phyloP scores from a whole-genome alignment of 2,113 vertebrate species.

The Alexandromys fortis region DNA sequence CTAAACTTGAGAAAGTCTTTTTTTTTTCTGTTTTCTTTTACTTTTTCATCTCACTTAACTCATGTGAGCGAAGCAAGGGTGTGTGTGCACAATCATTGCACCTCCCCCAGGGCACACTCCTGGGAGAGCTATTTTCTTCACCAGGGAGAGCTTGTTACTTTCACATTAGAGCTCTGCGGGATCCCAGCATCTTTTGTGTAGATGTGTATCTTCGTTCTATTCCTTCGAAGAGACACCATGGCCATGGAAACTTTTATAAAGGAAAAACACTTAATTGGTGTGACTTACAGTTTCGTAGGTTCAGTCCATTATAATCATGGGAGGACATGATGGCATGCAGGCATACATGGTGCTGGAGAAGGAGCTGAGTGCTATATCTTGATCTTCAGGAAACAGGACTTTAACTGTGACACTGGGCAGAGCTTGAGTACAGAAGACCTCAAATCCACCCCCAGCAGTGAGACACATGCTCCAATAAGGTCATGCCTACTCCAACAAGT shows the following conservation, averaged over 20 bases:
- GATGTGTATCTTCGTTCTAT: background rate
- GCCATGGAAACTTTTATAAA: background rate
- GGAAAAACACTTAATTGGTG: background rate
- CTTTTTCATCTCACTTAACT: background rate
- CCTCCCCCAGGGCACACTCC: background rate
- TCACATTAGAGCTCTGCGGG: background rate
- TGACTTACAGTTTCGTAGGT: background rate
- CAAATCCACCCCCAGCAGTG: background rate
- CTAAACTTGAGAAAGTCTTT: background rate
- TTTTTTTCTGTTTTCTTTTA: background rate
- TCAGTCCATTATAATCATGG: background rate
- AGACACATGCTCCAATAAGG: background rate
- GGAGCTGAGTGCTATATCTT: background rate
- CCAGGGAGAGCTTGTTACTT: no score
- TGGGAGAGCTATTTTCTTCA: background rate
- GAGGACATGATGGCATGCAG: background rate
- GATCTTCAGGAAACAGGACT: background rate
- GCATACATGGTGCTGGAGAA: background rate
- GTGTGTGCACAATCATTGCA: background rate
- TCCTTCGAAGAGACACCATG: no score
- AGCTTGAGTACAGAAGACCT: background rate
- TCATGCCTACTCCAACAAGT: no score
- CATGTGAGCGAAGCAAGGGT: background rate
- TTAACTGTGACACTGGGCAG: background rate
- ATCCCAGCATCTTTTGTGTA: background rate